Conservation (phyloP, 2,888 invertebrate species). For the Onchidella celtica region DNA sequence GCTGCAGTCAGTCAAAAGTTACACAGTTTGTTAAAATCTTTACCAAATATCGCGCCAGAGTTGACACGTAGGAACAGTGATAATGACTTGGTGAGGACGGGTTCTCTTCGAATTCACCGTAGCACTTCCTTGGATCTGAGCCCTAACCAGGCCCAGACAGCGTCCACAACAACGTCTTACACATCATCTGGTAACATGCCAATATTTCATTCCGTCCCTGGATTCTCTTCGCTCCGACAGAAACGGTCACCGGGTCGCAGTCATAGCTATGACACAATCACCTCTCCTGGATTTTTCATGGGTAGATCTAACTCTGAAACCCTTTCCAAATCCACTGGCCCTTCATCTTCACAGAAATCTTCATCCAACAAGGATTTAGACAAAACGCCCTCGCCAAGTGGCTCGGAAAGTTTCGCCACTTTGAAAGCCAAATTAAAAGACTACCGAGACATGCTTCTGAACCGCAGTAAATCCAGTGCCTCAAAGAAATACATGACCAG, state of each 20-base stretch:
- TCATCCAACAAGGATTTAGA: slow-evolving; percentile 14
- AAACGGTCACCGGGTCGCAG: slow-evolving; percentile 18
- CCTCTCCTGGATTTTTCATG: not conserved
- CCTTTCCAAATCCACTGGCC: not conserved
- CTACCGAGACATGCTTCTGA: slow-evolving; percentile 67
- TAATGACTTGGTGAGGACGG: slow-evolving; percentile 39
- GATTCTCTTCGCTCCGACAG: slow-evolving; percentile 41
- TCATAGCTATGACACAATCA: slow-evolving; percentile 34
- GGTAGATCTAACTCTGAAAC: slow-evolving; percentile 11
- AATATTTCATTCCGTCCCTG: slow-evolving; percentile 13
- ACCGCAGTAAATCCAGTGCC: slow-evolving; percentile 44
- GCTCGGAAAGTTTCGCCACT: slow-evolving; percentile 62
- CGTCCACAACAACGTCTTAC: not conserved
- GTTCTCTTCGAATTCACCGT: slow-evolving; percentile 50
- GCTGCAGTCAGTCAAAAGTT: slow-evolving; percentile 73
- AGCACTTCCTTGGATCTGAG: slow-evolving; percentile 54
- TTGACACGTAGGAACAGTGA: slow-evolving; percentile 36
- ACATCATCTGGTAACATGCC: not conserved
- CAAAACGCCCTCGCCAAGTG: slow-evolving; percentile 17
- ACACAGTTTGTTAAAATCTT: slow-evolving; percentile 66
- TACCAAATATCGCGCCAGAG: slow-evolving; percentile 59
- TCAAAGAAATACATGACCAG: slow-evolving; percentile 35
- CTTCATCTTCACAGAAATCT: slow-evolving; percentile 4
- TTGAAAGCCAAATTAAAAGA: slow-evolving; percentile 74
- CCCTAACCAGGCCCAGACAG: not conserved